Evolutionary conservation across 2,888 invertebrate genomes (phyloP), one percentile per base, ranked within the genome.

Genomic region (Resseliella maxima): DNA sequence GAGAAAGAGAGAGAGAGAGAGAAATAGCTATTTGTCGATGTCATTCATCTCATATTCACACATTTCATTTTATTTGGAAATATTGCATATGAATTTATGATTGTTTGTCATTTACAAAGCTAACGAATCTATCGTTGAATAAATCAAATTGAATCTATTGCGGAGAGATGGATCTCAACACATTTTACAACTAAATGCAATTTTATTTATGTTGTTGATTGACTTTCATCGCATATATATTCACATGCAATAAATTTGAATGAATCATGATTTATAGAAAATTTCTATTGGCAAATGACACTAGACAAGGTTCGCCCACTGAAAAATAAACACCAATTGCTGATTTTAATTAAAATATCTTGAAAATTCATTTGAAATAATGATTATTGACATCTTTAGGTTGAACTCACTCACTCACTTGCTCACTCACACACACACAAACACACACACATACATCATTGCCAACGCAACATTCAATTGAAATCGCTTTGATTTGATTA

Each of bases 101-200:
- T 59, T 59, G 27, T 59, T 59, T 59, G 59, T 59, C 27, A 12
- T 59, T 24, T 59, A 59, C 27, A 59, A 59, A 59, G 27, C 27
- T 2, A 50, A 5, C n/a, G 12, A 59, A 59, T 59, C 12, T 41
- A 41, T 59, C 59, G 59, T 18, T 24, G 24, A 59, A 59, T 59
- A 59, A 59, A 59, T 59, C 59, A 59, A n/a, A 59, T 59, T 59
- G 12, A 59, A 59, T 59, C 24, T 24, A 59, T 59, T 18, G 59
- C 24, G 2, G 59, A 59, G 24, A 59, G 59, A 24, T 12, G 12
- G 0, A n/a, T 59, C 59, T 59, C 59, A 24, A 59, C 59, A 59
- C 59, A 59, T 59, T 59, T 59, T 24, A 59, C 27, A 12, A 12
- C 15, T 24, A 3, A 2, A 59, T 59, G 59, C 24, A 24, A 64